Percentiles rank a stretch among this genome's conserved stretches.
Evolutionary conservation across 23 tunicate species (phyloP).

Genomic region (Halocynthia roretzi): DNA sequence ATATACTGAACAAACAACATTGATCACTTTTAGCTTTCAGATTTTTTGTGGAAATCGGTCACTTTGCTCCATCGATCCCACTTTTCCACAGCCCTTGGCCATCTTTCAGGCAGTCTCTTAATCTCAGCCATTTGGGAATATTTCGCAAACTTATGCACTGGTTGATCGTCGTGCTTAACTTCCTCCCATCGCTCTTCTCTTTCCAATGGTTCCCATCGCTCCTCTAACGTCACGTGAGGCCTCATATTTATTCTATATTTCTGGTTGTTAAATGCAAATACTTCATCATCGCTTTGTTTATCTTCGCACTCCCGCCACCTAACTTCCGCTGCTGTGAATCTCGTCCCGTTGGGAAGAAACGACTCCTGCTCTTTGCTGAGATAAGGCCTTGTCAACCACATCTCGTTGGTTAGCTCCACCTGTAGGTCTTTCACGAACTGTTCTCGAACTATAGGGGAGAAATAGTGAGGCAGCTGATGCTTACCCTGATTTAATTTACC

Average conservation of each 20-base stretch:
- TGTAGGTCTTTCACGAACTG: conserved; percentile 39
- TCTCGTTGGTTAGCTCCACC: conserved; percentile 66
- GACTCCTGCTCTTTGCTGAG: conserved; percentile 42
- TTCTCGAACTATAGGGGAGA: conserved; percentile 22
- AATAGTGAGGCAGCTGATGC: conserved; percentile 64
- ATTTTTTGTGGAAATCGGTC: neutral
- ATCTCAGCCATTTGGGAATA: conserved; percentile 39
- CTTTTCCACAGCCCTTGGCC: conserved; percentile 55
- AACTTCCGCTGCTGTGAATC: conserved; percentile 38
- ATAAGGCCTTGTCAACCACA: conserved; percentile 85
- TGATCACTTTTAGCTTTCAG: too few relatives aligned
- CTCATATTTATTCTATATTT: conserved; percentile 52
- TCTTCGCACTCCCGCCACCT: conserved; percentile 14
- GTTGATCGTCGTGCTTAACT: neutral
- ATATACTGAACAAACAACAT: too few relatives aligned
- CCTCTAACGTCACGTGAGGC: conserved; percentile 59
- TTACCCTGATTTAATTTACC: conserved; percentile 33
- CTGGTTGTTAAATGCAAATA: conserved; percentile 19
- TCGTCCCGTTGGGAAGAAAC: conserved; percentile 32
- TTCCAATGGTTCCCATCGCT: conserved; percentile 48
- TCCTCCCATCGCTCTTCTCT: conserved; percentile 15
- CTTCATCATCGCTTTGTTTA: conserved; percentile 18
- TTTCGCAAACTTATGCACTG: conserved; percentile 21
- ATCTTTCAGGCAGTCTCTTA: conserved; percentile 50
- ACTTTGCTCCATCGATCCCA: conserved; percentile 67